Conservation (phyloP, 30 jellyfish, hydroid and myxozoan genomes). For the Sanderia malayensis region DNA sequence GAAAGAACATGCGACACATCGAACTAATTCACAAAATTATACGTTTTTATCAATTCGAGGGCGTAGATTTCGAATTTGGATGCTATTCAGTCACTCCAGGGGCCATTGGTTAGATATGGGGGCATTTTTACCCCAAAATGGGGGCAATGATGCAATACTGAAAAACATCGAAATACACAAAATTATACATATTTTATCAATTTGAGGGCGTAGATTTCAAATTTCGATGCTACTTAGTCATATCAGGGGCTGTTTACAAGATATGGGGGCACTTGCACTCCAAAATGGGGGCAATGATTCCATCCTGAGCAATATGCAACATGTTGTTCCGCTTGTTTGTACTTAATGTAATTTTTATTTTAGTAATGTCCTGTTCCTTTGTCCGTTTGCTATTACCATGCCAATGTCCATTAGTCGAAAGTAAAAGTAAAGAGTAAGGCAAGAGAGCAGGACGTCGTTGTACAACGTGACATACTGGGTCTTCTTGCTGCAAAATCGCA, state of each 20-base stretch:
- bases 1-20: neutral
- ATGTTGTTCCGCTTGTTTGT: too few species aligned
- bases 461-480: constrained; percentile 33
- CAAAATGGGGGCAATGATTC: neutral
- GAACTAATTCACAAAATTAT: neutral
- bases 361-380: too few species aligned
- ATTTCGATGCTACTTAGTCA: neutral
- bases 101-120: constrained; percentile 1
- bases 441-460: constrained; percentile 15
- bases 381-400: too few species aligned
- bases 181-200: neutral
- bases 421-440: constrained; percentile 8
- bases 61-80: neutral
- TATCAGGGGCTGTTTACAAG: constrained; percentile 4
- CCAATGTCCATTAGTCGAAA: too few species aligned
- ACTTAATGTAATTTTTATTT: too few species aligned
- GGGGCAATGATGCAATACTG: neutral
- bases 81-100: neutral
- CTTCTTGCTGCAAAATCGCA: too few species aligned
- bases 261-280: constrained; percentile 10
- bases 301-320: neutral
- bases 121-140: neutral
- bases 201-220: neutral
- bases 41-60: neutral
- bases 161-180: neutral